Evolutionary conservation across 2,797 vertebrate genomes (phyloP), one percentile per base, ranked within the genome.

Genomic region (Smutsia gigantea): DNA sequence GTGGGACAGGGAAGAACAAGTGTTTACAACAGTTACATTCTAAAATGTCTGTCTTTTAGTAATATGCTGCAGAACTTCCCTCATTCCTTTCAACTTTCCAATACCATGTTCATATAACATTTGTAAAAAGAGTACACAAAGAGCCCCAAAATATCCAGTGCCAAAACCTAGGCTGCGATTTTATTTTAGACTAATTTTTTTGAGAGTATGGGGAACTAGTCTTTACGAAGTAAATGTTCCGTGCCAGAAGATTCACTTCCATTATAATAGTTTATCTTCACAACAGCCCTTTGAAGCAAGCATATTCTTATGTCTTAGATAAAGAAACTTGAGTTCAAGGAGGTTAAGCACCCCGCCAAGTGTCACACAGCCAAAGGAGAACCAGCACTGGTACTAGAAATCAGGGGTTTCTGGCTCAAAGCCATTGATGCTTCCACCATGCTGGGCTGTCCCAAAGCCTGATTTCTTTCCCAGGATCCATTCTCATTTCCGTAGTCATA

Each of bases 391-490:
- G n/a, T 39, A 46, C 63, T 34, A 49, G 29, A 84, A 93, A 64
- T 88, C 18, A 79, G 25, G 68, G 42, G 31, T 64, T 74, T 87
- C 25, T 53, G n/a, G 84, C 46, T 95, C 51, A 46, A 83, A 78
- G 37, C 4, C 27, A 53, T 42, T 75, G 6, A 9, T n/a, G 31
- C 46, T 83, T 92, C 17, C 18, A 4, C 34, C n/a, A 3, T 53
- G 21, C 4, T 53, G 12, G 15, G 7, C 55, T 49, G 29, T 83
- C 68, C 74, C 42, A 37, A 82, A 87, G 7, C 75, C 39, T 93
- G 79, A 86, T 64, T 95, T 78, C 74, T 74, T 96, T 96, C 31
- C n/a, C 55, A 97, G 49, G 55, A 42, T 4, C 59, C 55, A 18
- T 39, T 83, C 61, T 87, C 42, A 81, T 91, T 90, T 86, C 39